Evolutionary conservation across 2,797 vertebrate genomes (phyloP).

Genomic region (Sebastes itinus): DNA sequence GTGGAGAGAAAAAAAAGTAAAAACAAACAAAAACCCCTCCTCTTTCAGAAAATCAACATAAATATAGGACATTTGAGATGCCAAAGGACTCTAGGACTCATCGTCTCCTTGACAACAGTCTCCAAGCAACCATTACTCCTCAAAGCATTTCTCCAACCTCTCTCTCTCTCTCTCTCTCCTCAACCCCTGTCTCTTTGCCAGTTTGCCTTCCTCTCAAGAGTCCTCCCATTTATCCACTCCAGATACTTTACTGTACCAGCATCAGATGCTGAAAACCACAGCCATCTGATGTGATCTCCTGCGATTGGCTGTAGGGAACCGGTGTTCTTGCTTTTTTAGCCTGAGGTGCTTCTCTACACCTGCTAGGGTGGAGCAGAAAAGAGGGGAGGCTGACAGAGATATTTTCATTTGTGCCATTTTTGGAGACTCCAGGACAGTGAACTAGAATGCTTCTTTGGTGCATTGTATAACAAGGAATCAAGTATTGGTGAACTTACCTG

Average conservation of each 20-base stretch:
- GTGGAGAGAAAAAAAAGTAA: neutral
- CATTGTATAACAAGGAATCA: neutral
- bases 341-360: neutral
- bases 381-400: neutral
- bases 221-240: constrained; percentile 62
- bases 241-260: constrained; percentile 45
- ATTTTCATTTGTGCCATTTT: neutral
- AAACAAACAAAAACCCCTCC: constrained; percentile 9
- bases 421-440: neutral
- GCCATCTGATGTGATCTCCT: constrained; percentile 4
- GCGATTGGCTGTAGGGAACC: constrained; percentile 12
- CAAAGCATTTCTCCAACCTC: constrained; percentile 75
- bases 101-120: constrained; percentile 86
- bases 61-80: constrained; percentile 77
- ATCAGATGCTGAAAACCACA: constrained; percentile 13
- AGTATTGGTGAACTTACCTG: neutral
- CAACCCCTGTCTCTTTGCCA: constrained; percentile 55
- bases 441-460: neutral
- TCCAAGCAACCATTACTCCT: constrained; percentile 85
- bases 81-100: constrained; percentile 77
- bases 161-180: constrained; percentile 24
- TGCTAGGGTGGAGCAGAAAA: constrained; percentile 13
- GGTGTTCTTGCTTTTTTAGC: neutral
- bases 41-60: constrained; percentile 63
- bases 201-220: constrained; percentile 60